phyloP scores from a whole-genome alignment of 1,140 invertebrate species.

The Oedothorax gibbosus region DNA sequence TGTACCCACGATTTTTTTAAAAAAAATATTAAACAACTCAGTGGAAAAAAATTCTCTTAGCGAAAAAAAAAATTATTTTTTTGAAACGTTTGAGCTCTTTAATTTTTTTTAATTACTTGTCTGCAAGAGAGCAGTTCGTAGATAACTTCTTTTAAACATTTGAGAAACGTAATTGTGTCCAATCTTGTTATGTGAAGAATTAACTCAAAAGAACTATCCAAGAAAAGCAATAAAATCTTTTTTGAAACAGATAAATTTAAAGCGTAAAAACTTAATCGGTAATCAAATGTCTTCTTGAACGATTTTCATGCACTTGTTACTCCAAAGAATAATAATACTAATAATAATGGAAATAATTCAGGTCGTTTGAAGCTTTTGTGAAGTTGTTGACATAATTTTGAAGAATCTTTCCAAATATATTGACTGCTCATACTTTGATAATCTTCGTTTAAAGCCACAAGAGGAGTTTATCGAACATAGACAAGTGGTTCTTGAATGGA shows the following conservation, averaged over 20 bases:
- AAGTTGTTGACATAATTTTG: conserved; percentile 1
- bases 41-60: too few species aligned
- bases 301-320: too few species aligned
- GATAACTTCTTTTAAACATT: conserved; percentile 21
- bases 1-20: background rate
- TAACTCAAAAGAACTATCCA: conserved; percentile 30
- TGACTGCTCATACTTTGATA: conserved; percentile 45
- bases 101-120: conserved; percentile 13
- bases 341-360: conserved; percentile 22
- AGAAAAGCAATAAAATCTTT: background rate
- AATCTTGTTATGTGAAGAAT: background rate
- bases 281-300: too few species aligned
- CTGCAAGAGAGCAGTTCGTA: background rate
- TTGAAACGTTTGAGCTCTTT: background rate
- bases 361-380: conserved; percentile 48
- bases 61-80: too few species aligned
- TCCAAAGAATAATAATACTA: background rate
- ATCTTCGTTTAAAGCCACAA: conserved; percentile 34
- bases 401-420: background rate
- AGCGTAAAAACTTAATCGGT: too few species aligned
- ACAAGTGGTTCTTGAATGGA: conserved; percentile 18
- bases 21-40: too few species aligned
- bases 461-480: conserved; percentile 44
- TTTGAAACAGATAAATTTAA: too few species aligned
- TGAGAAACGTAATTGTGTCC: background rate